phyloP scores from a whole-genome alignment of 2,888 invertebrate genomes.

The Oligia latruncula region DNA sequence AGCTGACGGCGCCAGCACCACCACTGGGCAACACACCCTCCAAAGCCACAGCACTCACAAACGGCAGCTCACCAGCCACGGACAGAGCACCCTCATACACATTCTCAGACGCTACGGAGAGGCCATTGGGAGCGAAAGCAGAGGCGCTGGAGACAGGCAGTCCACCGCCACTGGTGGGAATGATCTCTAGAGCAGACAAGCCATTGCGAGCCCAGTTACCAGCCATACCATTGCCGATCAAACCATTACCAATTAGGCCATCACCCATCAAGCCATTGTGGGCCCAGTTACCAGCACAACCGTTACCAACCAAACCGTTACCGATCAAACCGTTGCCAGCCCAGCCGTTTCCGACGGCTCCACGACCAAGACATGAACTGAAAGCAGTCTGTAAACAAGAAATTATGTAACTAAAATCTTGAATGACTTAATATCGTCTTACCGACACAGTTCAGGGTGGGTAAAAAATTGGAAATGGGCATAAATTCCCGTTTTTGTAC shows the following conservation, averaged over 20 bases:
- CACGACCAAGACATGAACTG: constrained; percentile 16
- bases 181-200: no score
- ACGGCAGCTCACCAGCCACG: constrained; percentile 30
- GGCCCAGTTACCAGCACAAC: not conserved
- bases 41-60: constrained; percentile 20
- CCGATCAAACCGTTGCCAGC: not conserved
- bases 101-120: constrained; percentile 56
- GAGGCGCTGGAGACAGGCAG: constrained; percentile 51
- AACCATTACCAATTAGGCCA: no score
- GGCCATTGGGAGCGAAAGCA: constrained; percentile 39
- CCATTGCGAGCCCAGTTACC: no score
- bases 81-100: constrained; percentile 38
- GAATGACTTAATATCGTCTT: no score
- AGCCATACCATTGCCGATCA: no score
- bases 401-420: no score
- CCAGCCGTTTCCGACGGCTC: not conserved
- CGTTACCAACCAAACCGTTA: no score
- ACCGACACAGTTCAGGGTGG: not conserved
- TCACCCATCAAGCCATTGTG: not conserved
- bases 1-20: constrained; percentile 31
- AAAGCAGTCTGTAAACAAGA: constrained; percentile 5
- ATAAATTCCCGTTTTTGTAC: no score
- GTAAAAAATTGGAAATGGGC: no score
- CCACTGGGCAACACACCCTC: not conserved
- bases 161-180: not conserved